Evolutionary conservation across 2,888 invertebrate genomes (phyloP), one percentile per base, ranked within the genome.

Genomic region (Apoderus coryli): DNA sequence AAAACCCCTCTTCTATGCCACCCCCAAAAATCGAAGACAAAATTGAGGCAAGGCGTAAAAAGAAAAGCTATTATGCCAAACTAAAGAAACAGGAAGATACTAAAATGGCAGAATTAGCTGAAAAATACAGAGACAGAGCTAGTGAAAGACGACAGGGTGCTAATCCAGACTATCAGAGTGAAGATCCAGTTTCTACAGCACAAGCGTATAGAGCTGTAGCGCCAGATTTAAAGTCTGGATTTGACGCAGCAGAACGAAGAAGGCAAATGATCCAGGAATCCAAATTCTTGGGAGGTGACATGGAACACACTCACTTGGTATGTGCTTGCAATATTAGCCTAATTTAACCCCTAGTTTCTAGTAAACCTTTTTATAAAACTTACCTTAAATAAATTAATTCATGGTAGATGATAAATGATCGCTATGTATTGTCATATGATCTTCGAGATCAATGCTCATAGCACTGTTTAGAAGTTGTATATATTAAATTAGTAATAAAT

Each of bases 271-370:
- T 98, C 53, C 81, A 82, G 54, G 96, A 98, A 61, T 98, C 98
- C 0, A 99, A 99, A 62, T 99, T 92, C 62, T 86, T 99, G 64
- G 98, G 98, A 55, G 98, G 98, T 70, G 98, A 98, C 59, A 95
- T 98, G 86, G 95, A 98, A 51, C 98, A 99, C 49, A 99, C 98
- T 54, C 98, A 99, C 63, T 90, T 99, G 69, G 98, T n/a, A n/a
- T n/a, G n/a, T n/a, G n/a, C n/a, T n/a, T n/a, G n/a, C n/a, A n/a
- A n/a, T n/a, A n/a, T n/a, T n/a, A n/a, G n/a, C n/a, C n/a, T n/a
- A n/a, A n/a, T n/a, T n/a, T n/a, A n/a, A n/a, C n/a, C n/a, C n/a
- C n/a, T n/a, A n/a, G n/a, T n/a, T n/a, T n/a, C n/a, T n/a, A n/a
- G n/a, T n/a, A n/a, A n/a, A n/a, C n/a, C n/a, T n/a, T n/a, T n/a